These are phyloP conservation scores for Danio albolineatus DNA, from an alignment of 2,797 vertebrate genomes.

Conservation along the genomic window DNA sequence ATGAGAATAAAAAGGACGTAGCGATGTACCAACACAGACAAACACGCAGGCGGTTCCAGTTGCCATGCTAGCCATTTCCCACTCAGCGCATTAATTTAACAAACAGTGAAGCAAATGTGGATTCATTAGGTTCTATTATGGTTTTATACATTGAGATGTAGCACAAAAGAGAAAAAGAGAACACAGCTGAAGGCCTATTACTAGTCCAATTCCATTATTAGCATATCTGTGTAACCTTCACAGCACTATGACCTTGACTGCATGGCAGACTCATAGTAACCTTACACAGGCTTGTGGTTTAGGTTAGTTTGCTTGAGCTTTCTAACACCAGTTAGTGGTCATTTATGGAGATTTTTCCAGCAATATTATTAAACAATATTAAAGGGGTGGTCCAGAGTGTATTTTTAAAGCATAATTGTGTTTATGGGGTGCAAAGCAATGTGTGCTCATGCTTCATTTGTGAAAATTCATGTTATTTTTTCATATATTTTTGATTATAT, in stretches of 20 bases:
- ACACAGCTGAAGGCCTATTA: not conserved
- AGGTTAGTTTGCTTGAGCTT: not conserved
- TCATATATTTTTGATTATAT: no score
- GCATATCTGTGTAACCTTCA: constrained; percentile 19
- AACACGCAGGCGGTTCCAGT: not conserved
- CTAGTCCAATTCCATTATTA: not conserved
- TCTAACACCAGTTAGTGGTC: not conserved
- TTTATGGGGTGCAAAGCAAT: no score
- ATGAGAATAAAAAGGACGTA: not conserved
- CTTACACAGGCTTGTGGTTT: not conserved
- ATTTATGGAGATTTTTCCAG: not conserved
- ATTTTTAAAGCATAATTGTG: no score
- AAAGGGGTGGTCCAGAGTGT: no score
- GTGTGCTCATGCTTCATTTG: no score
- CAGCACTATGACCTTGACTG: not conserved
- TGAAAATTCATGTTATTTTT: no score
- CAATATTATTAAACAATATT: no score
- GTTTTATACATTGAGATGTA: not conserved
- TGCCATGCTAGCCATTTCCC: not conserved
- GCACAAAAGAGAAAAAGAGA: constrained; percentile 7
- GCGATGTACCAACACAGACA: not conserved
- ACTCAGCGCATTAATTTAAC: not conserved
- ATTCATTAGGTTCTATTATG: not conserved
- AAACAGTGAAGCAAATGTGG: not conserved
- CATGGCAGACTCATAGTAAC: not conserved